Evolutionary conservation across 2,888 invertebrate species (phyloP).

Genomic region (Ectemnius continuus): DNA sequence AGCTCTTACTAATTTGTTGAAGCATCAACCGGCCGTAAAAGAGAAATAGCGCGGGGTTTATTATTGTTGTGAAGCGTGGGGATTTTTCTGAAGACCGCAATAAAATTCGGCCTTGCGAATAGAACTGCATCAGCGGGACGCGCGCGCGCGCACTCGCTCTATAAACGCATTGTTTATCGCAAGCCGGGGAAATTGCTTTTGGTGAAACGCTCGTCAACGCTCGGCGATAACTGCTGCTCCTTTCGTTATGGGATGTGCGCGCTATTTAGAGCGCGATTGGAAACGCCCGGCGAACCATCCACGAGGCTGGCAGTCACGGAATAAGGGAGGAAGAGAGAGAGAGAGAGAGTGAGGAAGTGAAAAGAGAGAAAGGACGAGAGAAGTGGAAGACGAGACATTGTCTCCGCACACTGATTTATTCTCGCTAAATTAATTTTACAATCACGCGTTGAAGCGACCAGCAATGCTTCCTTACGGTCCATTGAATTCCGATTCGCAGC

Average conservation of each 20-base stretch:
- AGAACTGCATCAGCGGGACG: conserved; percentile 1
- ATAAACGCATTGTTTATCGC: conserved; percentile 2
- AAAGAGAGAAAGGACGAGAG: too few relatives aligned
- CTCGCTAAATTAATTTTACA: conserved; percentile 6
- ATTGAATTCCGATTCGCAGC: conserved; percentile 22
- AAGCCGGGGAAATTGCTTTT: neutral
- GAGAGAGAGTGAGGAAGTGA: too few relatives aligned
- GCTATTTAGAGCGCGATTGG: conserved; percentile 4
- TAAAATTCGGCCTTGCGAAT: neutral
- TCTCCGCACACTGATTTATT: neutral
- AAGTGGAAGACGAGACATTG: too few relatives aligned
- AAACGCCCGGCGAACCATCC: neutral
- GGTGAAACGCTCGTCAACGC: neutral
- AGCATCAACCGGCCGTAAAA: too few relatives aligned
- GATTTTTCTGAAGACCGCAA: too few relatives aligned
- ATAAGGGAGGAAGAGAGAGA: too few relatives aligned
- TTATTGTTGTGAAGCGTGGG: too few relatives aligned
- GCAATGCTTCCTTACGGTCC: conserved; percentile 37
- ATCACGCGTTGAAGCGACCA: conserved; percentile 52
- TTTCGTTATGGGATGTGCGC: conserved; percentile 1
- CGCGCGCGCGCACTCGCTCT: neutral
- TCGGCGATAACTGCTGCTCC: conserved; percentile 2
- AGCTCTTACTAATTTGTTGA: too few relatives aligned
- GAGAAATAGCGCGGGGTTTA: too few relatives aligned
- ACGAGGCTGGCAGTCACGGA: too few relatives aligned